Evolutionary conservation across 2,888 invertebrate genomes (phyloP).

Genomic region (Poecilus cupreus): DNA sequence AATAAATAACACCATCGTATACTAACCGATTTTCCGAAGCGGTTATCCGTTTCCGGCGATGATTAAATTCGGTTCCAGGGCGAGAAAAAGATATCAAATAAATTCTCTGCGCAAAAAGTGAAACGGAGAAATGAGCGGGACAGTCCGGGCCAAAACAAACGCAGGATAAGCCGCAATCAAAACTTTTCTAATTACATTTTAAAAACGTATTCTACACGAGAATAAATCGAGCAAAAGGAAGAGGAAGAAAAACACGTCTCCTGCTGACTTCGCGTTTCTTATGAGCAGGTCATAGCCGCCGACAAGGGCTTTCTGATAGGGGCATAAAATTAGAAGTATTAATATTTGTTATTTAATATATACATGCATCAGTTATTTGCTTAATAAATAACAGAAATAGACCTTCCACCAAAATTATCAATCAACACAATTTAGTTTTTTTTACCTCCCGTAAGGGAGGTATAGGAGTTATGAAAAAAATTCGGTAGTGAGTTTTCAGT

Average conservation of each 20-base stretch:
- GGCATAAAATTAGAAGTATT: too few species aligned
- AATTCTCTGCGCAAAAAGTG: not conserved
- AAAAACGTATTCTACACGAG: constrained; percentile 50
- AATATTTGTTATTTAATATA: too few species aligned
- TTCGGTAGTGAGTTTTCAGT: too few species aligned
- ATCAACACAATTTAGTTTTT: too few species aligned
- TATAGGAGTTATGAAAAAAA: too few species aligned
- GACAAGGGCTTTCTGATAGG: not conserved
- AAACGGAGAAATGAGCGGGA: not conserved
- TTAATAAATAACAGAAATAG: too few species aligned
- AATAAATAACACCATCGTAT: not conserved
- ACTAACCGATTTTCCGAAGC: not conserved
- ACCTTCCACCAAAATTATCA: too few species aligned
- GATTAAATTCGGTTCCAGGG: constrained; percentile 6
- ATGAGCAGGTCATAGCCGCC: not conserved
- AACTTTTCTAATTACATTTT: constrained; percentile 59
- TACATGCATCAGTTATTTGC: too few species aligned
- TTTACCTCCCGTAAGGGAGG: too few species aligned
- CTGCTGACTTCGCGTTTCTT: not conserved
- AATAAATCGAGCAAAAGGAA: constrained; percentile 44
- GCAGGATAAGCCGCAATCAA: constrained; percentile 37
- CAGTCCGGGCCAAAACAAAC: not conserved
- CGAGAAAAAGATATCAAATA: constrained; percentile 10
- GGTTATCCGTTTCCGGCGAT: not conserved
- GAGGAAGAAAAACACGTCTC: not conserved